Conservation (phyloP, 2,113 vertebrate species). For the Nematolebias whitei region DNA sequence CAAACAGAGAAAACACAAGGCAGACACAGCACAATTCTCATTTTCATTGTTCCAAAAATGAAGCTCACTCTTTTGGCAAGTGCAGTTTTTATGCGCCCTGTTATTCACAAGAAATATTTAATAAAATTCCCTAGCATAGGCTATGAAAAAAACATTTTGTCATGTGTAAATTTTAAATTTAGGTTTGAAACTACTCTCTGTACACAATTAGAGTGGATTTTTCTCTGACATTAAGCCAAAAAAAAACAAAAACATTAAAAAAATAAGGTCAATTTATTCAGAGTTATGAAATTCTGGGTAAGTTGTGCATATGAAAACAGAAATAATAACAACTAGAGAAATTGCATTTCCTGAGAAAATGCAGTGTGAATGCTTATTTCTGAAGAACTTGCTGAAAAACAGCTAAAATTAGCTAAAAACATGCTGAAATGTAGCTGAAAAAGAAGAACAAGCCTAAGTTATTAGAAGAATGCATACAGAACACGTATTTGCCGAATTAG, state of each 20-base stretch:
- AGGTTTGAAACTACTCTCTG: background rate
- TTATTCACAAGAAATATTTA: constrained; percentile 51
- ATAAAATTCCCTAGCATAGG: background rate
- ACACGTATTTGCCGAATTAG: no score
- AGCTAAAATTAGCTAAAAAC: no score
- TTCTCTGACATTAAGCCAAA: constrained; percentile 9
- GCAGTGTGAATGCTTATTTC: no score
- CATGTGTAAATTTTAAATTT: background rate
- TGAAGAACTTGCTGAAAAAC: no score
- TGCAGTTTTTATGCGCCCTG: constrained; percentile 54
- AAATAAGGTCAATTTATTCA: constrained; percentile 45
- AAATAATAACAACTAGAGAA: no score
- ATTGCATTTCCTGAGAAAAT: no score
- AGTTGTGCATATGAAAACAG: no score
- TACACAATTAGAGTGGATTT: background rate
- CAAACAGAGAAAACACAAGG: constrained; percentile 77
- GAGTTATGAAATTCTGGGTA: constrained; percentile 49
- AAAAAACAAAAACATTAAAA: no score
- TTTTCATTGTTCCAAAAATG: constrained; percentile 76
- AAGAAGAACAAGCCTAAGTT: no score
- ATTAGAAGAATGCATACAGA: no score
- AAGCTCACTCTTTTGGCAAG: constrained; percentile 73
- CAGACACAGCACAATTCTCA: constrained; percentile 77
- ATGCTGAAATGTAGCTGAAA: no score
- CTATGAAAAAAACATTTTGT: background rate